Percentiles rank a stretch among this genome's conserved stretches.
Evolutionary conservation across 2,113 vertebrate genomes (phyloP).

Genomic region (Hydrolagus affinis): DNA sequence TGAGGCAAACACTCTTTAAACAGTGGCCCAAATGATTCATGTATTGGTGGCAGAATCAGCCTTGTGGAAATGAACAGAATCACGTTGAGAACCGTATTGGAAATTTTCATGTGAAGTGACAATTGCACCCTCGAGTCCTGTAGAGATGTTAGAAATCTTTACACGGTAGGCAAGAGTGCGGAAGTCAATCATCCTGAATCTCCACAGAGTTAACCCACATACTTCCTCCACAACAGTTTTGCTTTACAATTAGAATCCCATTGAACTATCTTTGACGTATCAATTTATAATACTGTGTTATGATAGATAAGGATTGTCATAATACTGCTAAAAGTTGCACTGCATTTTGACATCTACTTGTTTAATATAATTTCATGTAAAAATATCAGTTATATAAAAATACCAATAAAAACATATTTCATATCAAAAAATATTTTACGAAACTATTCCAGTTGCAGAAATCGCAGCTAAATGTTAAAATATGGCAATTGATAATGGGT

Average conservation of each 20-base stretch:
- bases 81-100: not conserved
- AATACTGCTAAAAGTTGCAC: conserved; percentile 47
- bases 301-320: conserved; percentile 30
- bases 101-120: conserved; percentile 11
- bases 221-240: not conserved
- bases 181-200: not conserved
- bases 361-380: conserved; percentile 53
- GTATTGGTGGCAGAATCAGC: not conserved
- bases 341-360: conserved; percentile 37
- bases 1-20: not conserved
- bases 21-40: not conserved
- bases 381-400: conserved; percentile 68
- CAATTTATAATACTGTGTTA: conserved; percentile 47
- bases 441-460: conserved; percentile 66
- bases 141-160: not conserved
- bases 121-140: not conserved
- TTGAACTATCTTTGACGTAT: not conserved
- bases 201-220: not conserved
- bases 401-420: conserved; percentile 38
- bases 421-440: conserved; percentile 40
- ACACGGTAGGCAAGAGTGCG: not conserved
- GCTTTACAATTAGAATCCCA: not conserved
- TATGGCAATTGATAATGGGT: conserved; percentile 42
- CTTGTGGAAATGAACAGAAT: not conserved
- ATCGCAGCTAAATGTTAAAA: conserved; percentile 53